phyloP scores from a whole-genome alignment of 2,113 vertebrate genomes.

The Myiagra hebetior region DNA sequence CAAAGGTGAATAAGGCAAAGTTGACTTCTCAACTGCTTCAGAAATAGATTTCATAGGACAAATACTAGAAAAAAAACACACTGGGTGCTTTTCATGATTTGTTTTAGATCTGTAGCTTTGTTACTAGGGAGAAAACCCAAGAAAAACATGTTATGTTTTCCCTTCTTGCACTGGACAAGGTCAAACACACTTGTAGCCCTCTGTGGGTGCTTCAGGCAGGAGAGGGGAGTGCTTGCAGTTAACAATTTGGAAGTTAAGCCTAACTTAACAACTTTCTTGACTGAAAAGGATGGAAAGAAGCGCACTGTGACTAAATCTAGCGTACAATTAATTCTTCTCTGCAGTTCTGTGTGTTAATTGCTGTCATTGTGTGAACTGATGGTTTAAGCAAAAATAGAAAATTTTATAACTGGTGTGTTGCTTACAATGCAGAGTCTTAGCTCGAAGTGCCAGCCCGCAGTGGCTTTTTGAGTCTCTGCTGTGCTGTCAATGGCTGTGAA shows the following conservation, averaged over 20 bases:
- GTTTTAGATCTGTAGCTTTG: neutral
- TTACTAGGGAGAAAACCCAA: neutral
- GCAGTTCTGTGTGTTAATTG: slow-evolving; percentile 49
- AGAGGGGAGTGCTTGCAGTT: neutral
- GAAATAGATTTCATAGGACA: neutral
- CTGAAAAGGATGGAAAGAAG: neutral
- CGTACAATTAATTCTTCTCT: slow-evolving; percentile 46
- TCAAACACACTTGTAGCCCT: neutral
- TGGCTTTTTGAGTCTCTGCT: slow-evolving; percentile 9
- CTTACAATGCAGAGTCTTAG: slow-evolving; percentile 10
- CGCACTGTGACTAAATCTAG: slow-evolving; percentile 21
- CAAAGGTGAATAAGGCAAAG: neutral
- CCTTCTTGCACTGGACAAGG: neutral
- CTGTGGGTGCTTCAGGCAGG: neutral
- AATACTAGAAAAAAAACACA: neutral
- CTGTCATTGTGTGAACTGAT: slow-evolving; percentile 59
- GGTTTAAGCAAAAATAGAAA: slow-evolving; percentile 54
- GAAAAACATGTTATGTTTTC: neutral
- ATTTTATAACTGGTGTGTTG: slow-evolving; percentile 22
- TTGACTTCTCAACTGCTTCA: neutral
- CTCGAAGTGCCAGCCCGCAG: slow-evolving; percentile 26
- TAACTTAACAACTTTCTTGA: slow-evolving; percentile 5
- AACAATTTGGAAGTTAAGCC: neutral
- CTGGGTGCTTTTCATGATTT: neutral
- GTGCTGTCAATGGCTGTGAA: slow-evolving; percentile 26